Base-by-base conservation (phyloP, 2,113 vertebrate genomes). In the Ivindomyrus marchei region DNA sequence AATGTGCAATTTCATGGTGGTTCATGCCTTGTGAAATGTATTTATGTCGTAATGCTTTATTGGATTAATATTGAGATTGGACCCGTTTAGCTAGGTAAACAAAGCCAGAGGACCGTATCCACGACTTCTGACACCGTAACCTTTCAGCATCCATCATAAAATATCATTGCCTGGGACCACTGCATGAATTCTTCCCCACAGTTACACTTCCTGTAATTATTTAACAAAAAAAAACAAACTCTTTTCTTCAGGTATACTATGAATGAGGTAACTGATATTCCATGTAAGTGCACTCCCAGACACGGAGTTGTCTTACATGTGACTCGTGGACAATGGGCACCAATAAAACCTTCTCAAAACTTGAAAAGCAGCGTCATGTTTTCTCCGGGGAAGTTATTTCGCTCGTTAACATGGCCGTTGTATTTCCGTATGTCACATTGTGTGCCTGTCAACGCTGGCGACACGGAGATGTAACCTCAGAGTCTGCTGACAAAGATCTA, bases 141-240 rank as follows among this genome's bases (percentile, higher is more conserved):
- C 74, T 80, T 80, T 92, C 93, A 94, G 92, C 45, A 87, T 93
- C 45, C 62, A 56, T 85, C 27, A 88, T 87, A 88, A 84, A 85
- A 89, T 91, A 92, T 85, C 91, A 90, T 92, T 91, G 90, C 91
- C 90, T 80, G 74, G 74, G 36, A 42, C 74, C 36, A 13, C 74
- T 42, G 74, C 36, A 11, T 80, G 31, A 17, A 17, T 80, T 80
- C 74, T 39, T 42, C 36, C 17, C 31, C 36, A 80, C 4, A 80
- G 36, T 80, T 80, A 42, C 36, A 80, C 74, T 80, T 80, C 74
- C 74, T 80, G 74, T 80, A 91, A 92, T 95, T 93, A 95, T 86
- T 94, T 94, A 93, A 94, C 1, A 89, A 93, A 95, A 92, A 95
- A 92, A 70, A 70, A 27, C 2, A 31, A 27, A n/a, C 24, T 24